Conservation (phyloP, 2,888 invertebrate genomes). For the Coleophora flavipennella region DNA sequence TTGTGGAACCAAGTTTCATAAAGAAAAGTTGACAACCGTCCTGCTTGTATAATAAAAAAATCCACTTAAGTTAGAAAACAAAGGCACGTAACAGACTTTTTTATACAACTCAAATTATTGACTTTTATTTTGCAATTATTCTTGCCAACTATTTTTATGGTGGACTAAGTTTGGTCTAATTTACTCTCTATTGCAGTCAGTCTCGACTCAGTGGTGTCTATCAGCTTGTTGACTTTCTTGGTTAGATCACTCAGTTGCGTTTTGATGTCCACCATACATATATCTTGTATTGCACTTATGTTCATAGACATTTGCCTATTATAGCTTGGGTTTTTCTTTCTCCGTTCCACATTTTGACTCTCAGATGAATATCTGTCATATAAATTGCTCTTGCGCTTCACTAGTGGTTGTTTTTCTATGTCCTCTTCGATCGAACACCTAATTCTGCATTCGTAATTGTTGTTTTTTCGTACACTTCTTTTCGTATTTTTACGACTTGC, state of each 20-base stretch:
- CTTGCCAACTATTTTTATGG: background rate
- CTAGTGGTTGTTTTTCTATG: slow-evolving; percentile 30
- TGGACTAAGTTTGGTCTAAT: slow-evolving; percentile 29
- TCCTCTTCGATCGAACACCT: slow-evolving; percentile 43
- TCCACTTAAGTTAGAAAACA: no score
- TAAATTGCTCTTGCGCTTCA: slow-evolving; percentile 61
- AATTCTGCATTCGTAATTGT: slow-evolving; percentile 57
- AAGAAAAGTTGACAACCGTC: no score
- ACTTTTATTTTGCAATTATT: no score
- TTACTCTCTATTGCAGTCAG: slow-evolving; percentile 44
- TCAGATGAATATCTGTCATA: slow-evolving; percentile 57
- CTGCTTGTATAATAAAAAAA: no score
- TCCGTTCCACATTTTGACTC: slow-evolving; percentile 53
- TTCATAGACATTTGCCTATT: slow-evolving; percentile 47
- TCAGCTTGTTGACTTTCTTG: slow-evolving; percentile 51
- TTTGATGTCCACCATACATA: slow-evolving; percentile 63
- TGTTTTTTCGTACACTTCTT: slow-evolving; percentile 61
- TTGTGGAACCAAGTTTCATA: no score
- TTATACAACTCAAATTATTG: background rate
- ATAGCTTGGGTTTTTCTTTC: slow-evolving; percentile 44
- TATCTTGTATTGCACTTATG: slow-evolving; percentile 60
- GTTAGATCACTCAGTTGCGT: slow-evolving; percentile 51
- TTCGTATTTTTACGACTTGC: slow-evolving; percentile 77
- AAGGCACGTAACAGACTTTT: no score
- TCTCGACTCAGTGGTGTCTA: slow-evolving; percentile 43